phyloP scores from a whole-genome alignment of 2,797 vertebrate genomes.

The Lacerta viridis region DNA sequence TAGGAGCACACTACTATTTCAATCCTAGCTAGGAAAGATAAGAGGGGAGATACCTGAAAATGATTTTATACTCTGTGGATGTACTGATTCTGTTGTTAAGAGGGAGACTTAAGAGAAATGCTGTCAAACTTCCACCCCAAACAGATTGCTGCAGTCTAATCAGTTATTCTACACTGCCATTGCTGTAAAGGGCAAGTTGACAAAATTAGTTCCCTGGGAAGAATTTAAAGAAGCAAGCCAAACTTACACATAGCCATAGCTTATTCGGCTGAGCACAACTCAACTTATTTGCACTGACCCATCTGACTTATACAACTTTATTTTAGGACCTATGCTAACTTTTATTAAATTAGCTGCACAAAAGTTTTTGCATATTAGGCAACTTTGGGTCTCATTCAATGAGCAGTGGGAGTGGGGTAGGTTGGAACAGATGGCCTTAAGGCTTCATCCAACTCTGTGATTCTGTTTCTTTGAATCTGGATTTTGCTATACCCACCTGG shows the following conservation, averaged over 20 bases:
- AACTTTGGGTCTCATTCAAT: background rate
- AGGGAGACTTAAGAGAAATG: constrained; percentile 56
- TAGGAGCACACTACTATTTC: constrained; percentile 40
- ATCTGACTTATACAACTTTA: background rate
- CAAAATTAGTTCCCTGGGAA: constrained; percentile 44
- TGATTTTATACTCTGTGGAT: constrained; percentile 26
- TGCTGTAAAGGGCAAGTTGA: constrained; percentile 51
- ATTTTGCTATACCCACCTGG: background rate
- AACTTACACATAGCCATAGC: background rate
- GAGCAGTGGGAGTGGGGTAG: no score
- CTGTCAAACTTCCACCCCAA: constrained; percentile 20
- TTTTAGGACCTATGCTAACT: background rate
- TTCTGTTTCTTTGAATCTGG: background rate
- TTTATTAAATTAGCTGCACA: background rate
- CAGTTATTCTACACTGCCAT: constrained; percentile 19
- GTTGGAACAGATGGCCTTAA: background rate
- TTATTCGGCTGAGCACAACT: background rate
- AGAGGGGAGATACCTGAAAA: constrained; percentile 46
- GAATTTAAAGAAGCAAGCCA: constrained; percentile 50
- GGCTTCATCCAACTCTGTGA: background rate
- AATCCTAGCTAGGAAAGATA: constrained; percentile 14
- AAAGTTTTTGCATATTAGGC: background rate
- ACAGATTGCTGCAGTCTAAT: constrained; percentile 45
- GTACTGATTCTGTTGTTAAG: constrained; percentile 16
- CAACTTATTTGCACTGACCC: constrained; percentile 10